Conservation (phyloP, 2,113 vertebrate species). For the Melanerpes formicivorus region DNA sequence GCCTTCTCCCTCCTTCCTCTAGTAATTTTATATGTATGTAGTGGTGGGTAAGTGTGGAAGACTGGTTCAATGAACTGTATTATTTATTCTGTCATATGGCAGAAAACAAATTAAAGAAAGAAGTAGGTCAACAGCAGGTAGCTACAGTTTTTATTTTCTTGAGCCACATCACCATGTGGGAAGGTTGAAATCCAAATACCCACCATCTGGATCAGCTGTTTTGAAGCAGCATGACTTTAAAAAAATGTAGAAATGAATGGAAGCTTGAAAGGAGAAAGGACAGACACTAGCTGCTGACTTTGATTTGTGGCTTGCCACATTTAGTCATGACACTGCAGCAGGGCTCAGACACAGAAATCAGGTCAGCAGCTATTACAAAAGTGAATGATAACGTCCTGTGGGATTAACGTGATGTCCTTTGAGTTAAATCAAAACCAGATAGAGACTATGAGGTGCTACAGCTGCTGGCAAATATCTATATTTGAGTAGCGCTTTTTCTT, state of each 20-base stretch:
- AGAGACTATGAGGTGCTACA: neutral
- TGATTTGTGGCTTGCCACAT: neutral
- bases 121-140: conserved; percentile 58
- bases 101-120: conserved; percentile 20
- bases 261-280: conserved; percentile 14
- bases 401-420: neutral
- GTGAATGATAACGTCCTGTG: conserved; percentile 7
- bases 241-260: conserved; percentile 13
- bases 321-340: neutral
- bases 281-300: conserved; percentile 8
- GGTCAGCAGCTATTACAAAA: conserved; percentile 24
- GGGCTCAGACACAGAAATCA: neutral
- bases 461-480: neutral
- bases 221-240: conserved; percentile 35
- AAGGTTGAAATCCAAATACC: conserved; percentile 14
- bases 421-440: neutral
- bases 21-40: neutral
- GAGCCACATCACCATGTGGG: conserved; percentile 17
- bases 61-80: neutral
- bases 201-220: conserved; percentile 56
- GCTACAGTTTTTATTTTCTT: conserved; percentile 48
- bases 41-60: neutral
- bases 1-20: neutral
- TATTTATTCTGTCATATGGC: neutral
- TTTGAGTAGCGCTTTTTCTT: neutral